Base-by-base conservation (phyloP, 2,888 invertebrate genomes). In the Hanleya hanleyi region DNA sequence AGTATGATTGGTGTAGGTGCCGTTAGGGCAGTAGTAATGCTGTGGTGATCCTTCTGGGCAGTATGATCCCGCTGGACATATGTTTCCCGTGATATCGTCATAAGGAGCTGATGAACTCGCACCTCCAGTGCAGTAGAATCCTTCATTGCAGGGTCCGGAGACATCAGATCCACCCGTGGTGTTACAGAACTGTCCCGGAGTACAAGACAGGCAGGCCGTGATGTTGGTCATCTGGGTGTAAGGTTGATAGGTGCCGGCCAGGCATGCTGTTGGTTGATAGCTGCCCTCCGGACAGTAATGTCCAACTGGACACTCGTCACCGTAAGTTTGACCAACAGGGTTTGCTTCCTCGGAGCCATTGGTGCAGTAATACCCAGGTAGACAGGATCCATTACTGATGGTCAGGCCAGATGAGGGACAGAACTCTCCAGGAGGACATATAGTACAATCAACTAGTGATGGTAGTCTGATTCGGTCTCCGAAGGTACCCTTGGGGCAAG, bases 1-100 rank as follows among this genome's bases (percentile, higher is more conserved):
- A 2, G 87, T 84, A 78, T 88, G 86, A 77, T 88, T 88, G 7
- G 87, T 87, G 82, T 85, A 89, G 26, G 89, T 89, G 5, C 88
- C 88, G 73, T 89, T 89, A 5, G 86, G 81, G 81, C 89, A 89
- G 81, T 77, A 83, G 22, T 77, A 65, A 68, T 86, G 84, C 15
- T 81, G 79, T n/a, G 82, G 73, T 4, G 87, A 87, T 15, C 84
- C 85, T 26, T 37, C 67, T 1, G 87, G 86, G 51, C 88, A 88
- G 73, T 83, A 86, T 18, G 86, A 86, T 1, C 88, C 89, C 0
- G 76, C 78, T 15, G 89, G 89, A 69, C 89, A 89, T 47, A 86
- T 84, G 76, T 88, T 79, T 3, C 88, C 89, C 6, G 87, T 89
- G 15, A 75, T 50, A 1, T 84, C 87, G 78, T 87, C 87, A 26